phyloP scores from a whole-genome alignment of 2,113 vertebrate species.

The Oreocharis arfaki region DNA sequence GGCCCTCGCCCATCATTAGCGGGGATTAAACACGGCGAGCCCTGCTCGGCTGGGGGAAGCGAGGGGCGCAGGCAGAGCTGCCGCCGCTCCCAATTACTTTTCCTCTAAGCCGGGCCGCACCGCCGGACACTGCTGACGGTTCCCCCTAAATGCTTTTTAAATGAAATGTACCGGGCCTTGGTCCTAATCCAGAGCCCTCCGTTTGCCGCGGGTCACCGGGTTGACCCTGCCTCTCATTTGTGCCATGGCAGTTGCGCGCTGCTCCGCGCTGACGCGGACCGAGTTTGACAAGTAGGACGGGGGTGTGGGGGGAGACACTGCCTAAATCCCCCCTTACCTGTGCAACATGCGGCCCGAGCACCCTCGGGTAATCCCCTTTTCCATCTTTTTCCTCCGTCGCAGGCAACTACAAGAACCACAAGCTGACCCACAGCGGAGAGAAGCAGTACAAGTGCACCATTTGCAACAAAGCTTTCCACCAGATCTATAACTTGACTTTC shows the following conservation, averaged over 20 bases:
- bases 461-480: slow-evolving; percentile 91
- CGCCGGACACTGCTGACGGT: neutral
- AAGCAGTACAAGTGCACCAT: slow-evolving; percentile 90
- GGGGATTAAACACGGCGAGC: neutral
- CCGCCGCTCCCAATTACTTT: slow-evolving; percentile 13
- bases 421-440: slow-evolving; percentile 89
- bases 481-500: slow-evolving; percentile 89
- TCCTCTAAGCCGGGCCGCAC: neutral
- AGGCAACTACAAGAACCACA: slow-evolving; percentile 87
- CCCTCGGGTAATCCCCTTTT: neutral
- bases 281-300: slow-evolving; percentile 91
- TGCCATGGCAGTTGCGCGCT: slow-evolving; percentile 67
- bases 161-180: slow-evolving; percentile 68
- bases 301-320: slow-evolving; percentile 71
- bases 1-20: neutral
- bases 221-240: slow-evolving; percentile 70
- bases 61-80: neutral
- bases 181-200: slow-evolving; percentile 68
- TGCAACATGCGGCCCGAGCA: neutral
- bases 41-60: neutral
- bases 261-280: slow-evolving; percentile 77
- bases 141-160: slow-evolving; percentile 61
- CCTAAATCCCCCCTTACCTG: slow-evolving; percentile 60
- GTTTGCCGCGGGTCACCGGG: slow-evolving; percentile 80
- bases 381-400: neutral